Conservation (phyloP, 2,888 invertebrate genomes). For the Andrena flavipes region DNA sequence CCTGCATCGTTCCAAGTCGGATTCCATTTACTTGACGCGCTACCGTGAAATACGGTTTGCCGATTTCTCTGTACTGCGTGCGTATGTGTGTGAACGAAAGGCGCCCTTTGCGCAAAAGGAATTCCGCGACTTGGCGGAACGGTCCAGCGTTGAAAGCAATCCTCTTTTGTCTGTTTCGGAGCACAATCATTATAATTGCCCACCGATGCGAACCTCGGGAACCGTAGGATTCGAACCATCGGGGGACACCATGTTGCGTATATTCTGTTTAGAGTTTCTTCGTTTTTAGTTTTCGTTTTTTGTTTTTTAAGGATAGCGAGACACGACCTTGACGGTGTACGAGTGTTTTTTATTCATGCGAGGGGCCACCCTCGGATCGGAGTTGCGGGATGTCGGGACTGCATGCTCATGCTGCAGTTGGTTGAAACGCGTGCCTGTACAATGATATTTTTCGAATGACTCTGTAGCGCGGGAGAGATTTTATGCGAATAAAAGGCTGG, state of each 20-base stretch:
- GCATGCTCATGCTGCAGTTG: conserved; percentile 36
- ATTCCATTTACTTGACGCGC: conserved; percentile 14
- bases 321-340: not conserved
- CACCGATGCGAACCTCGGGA: not conserved
- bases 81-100: not conserved
- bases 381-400: conserved; percentile 34
- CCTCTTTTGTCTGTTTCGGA: conserved; percentile 7
- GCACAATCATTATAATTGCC: conserved; percentile 31
- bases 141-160: conserved; percentile 9
- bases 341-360: conserved; percentile 26
- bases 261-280: not conserved
- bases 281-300: not conserved
- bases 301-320: not conserved
- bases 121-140: not conserved
- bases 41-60: not conserved
- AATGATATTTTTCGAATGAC: conserved; percentile 69
- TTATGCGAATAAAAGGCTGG: conserved; percentile 69
- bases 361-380: conserved; percentile 20
- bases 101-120: not conserved
- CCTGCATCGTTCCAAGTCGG: too few relatives aligned
- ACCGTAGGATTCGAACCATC: not conserved
- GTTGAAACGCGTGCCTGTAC: conserved; percentile 67
- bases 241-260: not conserved
- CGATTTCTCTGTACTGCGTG: conserved; percentile 9
- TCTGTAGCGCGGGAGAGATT: conserved; percentile 61